phyloP scores from a whole-genome alignment of 1,140 invertebrate genomes.

The Zaprionus gabonicus region DNA sequence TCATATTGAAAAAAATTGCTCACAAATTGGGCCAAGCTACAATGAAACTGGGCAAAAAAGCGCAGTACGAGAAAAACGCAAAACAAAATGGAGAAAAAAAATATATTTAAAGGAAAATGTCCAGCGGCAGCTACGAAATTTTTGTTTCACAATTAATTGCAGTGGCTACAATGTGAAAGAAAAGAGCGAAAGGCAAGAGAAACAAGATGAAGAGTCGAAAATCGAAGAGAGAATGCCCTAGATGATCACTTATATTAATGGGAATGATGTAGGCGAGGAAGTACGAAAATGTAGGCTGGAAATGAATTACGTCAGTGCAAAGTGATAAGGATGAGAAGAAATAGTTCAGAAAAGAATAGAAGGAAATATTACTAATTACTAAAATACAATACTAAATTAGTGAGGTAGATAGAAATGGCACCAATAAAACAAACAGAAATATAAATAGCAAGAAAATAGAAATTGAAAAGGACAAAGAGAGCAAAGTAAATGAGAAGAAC shows the following conservation, averaged over 20 bases:
- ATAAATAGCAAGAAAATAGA: no score
- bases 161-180: slow-evolving; percentile 48
- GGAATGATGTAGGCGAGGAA: background rate
- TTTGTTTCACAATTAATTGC: slow-evolving; percentile 77
- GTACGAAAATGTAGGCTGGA: no score
- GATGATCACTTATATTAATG: background rate
- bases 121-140: slow-evolving; percentile 55
- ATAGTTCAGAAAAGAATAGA: no score
- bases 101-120: slow-evolving; percentile 60
- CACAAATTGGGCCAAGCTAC: slow-evolving; percentile 71
- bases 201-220: slow-evolving; percentile 8
- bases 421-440: no score
- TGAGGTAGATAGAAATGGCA: no score
- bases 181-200: slow-evolving; percentile 8
- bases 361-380: no score
- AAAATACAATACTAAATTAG: no score
- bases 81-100: slow-evolving; percentile 45
- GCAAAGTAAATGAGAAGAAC: no score
- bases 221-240: background rate
- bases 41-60: slow-evolving; percentile 6
- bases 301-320: background rate
- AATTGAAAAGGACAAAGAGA: no score
- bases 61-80: slow-evolving; percentile 12
- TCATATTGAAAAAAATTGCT: slow-evolving; percentile 80
- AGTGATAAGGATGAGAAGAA: no score